A percentile compares a stretch with the other conserved stretches of the same genome.
Evolutionary conservation across 2,888 invertebrate genomes (phyloP).

Genomic region (Brachycybe producta): DNA sequence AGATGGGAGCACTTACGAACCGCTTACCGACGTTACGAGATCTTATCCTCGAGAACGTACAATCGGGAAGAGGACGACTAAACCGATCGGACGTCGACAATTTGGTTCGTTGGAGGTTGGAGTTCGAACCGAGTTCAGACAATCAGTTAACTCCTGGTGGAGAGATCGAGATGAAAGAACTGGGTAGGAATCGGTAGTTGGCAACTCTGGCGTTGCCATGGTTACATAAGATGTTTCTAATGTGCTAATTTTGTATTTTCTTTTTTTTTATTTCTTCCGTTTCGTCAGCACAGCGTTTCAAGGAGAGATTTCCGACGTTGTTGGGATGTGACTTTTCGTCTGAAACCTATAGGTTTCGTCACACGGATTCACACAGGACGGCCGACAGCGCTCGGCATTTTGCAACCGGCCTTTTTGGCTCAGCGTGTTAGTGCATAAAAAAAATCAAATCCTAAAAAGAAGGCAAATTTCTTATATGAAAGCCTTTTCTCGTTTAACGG

Average conservation of each 20-base stretch:
- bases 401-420: constrained; percentile 15
- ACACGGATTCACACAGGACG: constrained; percentile 17
- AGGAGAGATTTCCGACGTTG: constrained; percentile 16
- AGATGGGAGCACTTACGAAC: constrained; percentile 43
- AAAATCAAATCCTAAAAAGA: too few species aligned
- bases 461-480: too few species aligned
- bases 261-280: background rate
- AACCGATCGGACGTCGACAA: background rate
- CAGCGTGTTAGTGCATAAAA: too few species aligned
- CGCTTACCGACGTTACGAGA: constrained; percentile 45
- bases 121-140: constrained; percentile 6
- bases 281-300: constrained; percentile 17
- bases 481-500: too few species aligned
- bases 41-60: constrained; percentile 52
- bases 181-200: constrained; percentile 9
- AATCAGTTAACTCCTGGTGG: constrained; percentile 15
- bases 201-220: background rate
- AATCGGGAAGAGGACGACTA: constrained; percentile 40
- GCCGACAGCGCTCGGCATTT: constrained; percentile 17
- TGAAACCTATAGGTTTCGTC: constrained; percentile 13
- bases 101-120: constrained; percentile 11
- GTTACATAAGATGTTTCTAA: background rate
- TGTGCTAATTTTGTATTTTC: background rate
- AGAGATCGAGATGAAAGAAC: constrained; percentile 16
- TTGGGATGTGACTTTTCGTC: constrained; percentile 11